Evolutionary conservation across 2,113 vertebrate species (phyloP).

Genomic region (Corythoichthys intestinalis): DNA sequence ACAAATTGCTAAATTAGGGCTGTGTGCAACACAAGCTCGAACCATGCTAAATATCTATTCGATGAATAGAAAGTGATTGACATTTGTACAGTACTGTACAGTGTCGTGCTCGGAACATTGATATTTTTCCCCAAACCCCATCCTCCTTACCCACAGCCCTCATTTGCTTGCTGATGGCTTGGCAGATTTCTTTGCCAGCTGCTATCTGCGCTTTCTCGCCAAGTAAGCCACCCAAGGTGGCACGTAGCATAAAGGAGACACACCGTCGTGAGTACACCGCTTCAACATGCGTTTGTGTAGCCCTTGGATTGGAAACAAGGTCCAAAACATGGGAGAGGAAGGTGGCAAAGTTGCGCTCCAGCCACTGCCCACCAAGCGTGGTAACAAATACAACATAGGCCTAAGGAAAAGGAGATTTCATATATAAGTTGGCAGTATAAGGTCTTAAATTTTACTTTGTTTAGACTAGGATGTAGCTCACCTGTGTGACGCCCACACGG

Average conservation of each 20-base stretch:
- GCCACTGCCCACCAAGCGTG: conserved; percentile 91
- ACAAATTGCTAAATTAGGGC: conserved; percentile 8
- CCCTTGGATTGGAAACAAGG: conserved; percentile 92
- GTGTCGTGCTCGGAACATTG: conserved; percentile 77
- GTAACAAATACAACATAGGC: conserved; percentile 98
- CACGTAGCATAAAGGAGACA: conserved; percentile 94
- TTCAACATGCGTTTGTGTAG: conserved; percentile 95
- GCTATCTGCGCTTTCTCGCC: conserved; percentile 98
- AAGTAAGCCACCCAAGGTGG: conserved; percentile 89
- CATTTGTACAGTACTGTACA: conserved; percentile 70
- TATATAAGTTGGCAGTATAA: not conserved
- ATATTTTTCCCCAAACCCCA: conserved; percentile 74
- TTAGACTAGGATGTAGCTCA: conserved; percentile 56
- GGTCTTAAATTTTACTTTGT: not conserved
- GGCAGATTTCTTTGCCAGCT: conserved; percentile 96
- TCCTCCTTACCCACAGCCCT: conserved; percentile 94
- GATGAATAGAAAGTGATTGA: conserved; percentile 21
- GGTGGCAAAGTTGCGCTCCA: conserved; percentile 93
- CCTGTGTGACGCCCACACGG: conserved; percentile 97
- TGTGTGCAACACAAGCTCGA: conserved; percentile 29
- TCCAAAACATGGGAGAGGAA: conserved; percentile 94
- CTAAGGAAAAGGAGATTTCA: conserved; percentile 56
- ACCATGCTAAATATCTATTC: conserved; percentile 39
- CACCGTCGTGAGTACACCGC: conserved; percentile 97
- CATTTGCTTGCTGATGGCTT: conserved; percentile 98